Base-by-base conservation (phyloP, 1,140 invertebrate genomes). In the Zaprionus inermis region DNA sequence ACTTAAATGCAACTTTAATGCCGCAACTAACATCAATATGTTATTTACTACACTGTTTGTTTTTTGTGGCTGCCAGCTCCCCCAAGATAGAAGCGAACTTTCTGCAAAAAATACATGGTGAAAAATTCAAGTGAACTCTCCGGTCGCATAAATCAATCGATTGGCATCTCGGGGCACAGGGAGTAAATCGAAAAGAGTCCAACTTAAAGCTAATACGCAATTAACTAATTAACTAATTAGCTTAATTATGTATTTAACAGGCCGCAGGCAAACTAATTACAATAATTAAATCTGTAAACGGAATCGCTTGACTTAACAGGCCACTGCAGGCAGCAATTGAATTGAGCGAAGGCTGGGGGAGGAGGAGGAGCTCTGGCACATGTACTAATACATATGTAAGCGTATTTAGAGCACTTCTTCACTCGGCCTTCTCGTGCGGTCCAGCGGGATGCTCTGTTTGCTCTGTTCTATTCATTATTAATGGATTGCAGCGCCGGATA, bases 401-500 rank as follows among this genome's bases (percentile, higher is more conserved):
- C 44, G 44, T 49, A 49, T 56, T 56, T 36, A 18, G 54, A 34
- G 32, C 10, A n/a, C n/a, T n/a, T n/a, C n/a, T 20, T 10, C 22
- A 28, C 14, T 41, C 16, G 9, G 1, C 16, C n/a, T 0, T 3
- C 38, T 44, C 2, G 14, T 38, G n/a, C 14, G 32, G 32, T 5
- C 16, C 20, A 30, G 30, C 9, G 51, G 16, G 18, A 14, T n/a
- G 36, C 18, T 60, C 32, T 60, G 44, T 16, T 12, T 28, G 20
- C 52, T 5, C n/a, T 64, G 52, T 65, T 54, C 22, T 24, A 71
- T 71, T 32, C 44, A 72, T 59, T 65, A 75, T 75, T 75, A 60
- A 75, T 75, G 68, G 72, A 64, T 71, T 66, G 38, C 70, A 66
- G 46, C 38, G 51, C 69, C 74, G 74, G 74, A 76, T 57, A 57